These are phyloP conservation scores for Andrena marginata DNA, from an alignment of 2,888 invertebrate genomes.

Conservation along the genomic window DNA sequence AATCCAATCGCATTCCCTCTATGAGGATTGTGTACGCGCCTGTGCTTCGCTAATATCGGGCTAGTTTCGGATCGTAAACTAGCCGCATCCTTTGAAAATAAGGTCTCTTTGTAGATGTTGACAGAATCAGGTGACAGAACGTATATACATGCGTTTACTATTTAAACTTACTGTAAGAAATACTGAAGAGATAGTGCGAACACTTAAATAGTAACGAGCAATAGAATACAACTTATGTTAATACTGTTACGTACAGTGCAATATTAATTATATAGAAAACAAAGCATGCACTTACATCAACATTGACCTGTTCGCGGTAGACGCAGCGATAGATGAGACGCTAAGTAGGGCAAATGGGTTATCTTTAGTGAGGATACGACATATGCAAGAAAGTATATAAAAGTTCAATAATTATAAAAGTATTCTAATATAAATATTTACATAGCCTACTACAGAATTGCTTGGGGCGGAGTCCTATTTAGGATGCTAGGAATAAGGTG, in stretches of 20 bases:
- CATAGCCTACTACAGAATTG: constrained; percentile 10
- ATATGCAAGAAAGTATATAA: constrained; percentile 43
- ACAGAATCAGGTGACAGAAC: background rate
- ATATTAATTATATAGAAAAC: constrained; percentile 53
- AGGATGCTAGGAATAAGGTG: too few species aligned
- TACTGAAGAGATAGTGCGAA: background rate
- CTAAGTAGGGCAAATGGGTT: constrained; percentile 80
- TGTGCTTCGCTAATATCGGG: constrained; percentile 81
- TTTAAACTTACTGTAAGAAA: constrained; percentile 13
- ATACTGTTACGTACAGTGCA: constrained; percentile 37
- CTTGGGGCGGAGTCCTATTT: background rate
- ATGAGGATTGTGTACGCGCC: constrained; percentile 62
- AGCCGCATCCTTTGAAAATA: constrained; percentile 71
- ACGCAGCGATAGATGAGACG: constrained; percentile 81
- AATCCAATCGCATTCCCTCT: constrained; percentile 90
- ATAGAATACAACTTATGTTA: constrained; percentile 37
- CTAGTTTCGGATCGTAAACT: constrained; percentile 80
- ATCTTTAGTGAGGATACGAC: constrained; percentile 68
- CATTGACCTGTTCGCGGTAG: constrained; percentile 79
- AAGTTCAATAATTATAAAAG: constrained; percentile 26
- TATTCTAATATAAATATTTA: constrained; percentile 18
- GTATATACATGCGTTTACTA: background rate
- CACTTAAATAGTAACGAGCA: constrained; percentile 21
- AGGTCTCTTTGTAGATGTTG: constrained; percentile 17
- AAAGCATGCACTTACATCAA: constrained; percentile 83